Evolutionary conservation across 2,113 vertebrate species (phyloP).

Genomic region (Cardinalis cardinalis): DNA sequence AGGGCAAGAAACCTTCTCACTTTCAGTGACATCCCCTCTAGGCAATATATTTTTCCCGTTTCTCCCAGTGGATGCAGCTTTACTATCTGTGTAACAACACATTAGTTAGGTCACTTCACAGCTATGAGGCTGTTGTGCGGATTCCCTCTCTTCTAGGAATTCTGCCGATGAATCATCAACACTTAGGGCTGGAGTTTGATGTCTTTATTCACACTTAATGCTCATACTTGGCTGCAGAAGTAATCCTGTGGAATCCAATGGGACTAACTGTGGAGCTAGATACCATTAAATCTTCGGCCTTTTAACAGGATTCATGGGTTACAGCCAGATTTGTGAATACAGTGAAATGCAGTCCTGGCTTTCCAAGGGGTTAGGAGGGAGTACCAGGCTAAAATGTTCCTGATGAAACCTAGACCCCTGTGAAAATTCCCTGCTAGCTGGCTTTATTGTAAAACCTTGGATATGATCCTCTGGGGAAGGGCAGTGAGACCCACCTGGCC

Average conservation of each 20-base stretch:
- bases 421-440: conserved; percentile 28
- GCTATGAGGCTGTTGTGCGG: conserved; percentile 20
- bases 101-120: conserved; percentile 40
- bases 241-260: conserved; percentile 50
- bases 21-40: not conserved
- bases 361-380: not conserved
- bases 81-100: not conserved
- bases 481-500: not conserved
- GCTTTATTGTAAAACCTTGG: not conserved
- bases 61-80: not conserved
- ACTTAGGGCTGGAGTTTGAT: conserved; percentile 25
- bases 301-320: conserved; percentile 28
- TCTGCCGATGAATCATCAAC: conserved; percentile 42
- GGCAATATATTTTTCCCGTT: not conserved
- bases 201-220: conserved; percentile 60
- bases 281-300: conserved; percentile 46
- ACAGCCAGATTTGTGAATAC: conserved; percentile 41
- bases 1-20: not conserved
- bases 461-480: not conserved
- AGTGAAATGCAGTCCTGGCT: conserved; percentile 14
- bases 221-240: conserved; percentile 25
- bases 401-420: conserved; percentile 49
- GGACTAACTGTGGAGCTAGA: conserved; percentile 34
- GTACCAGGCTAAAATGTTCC: not conserved
- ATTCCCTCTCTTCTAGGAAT: conserved; percentile 50